These are phyloP conservation scores for Alouatta palliata DNA, from an alignment of 2,113 vertebrate genomes.

Conservation along the genomic window DNA sequence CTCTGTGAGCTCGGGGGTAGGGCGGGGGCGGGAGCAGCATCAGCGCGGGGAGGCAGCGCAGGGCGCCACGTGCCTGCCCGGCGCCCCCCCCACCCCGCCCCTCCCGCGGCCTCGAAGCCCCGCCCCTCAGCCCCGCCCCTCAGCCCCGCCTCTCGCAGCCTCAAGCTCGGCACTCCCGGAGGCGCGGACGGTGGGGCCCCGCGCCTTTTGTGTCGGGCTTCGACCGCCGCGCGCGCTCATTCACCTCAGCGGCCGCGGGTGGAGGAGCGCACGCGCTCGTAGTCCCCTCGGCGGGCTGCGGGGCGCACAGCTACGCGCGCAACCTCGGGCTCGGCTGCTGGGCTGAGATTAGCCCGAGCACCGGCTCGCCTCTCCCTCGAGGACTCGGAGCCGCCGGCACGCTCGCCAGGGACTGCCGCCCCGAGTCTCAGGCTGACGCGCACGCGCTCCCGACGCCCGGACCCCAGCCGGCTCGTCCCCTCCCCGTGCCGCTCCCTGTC, in stretches of 20 bases:
- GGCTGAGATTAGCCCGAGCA: not conserved
- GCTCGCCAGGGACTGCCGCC: not conserved
- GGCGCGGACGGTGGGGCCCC: constrained; percentile 49
- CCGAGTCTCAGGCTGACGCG: not conserved
- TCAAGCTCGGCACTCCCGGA: not conserved
- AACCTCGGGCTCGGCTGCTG: not conserved
- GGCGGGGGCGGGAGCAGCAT: rapidly evolving
- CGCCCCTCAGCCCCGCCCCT: not conserved
- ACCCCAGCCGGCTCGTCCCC: constrained; percentile 18
- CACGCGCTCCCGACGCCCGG: not conserved
- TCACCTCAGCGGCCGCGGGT: not conserved
- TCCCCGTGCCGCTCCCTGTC: not conserved
- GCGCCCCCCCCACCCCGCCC: not conserved
- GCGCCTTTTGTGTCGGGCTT: constrained; percentile 75
- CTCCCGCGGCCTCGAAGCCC: rapidly evolving
- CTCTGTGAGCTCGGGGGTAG: rapidly evolving
- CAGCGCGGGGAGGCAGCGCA: rapidly evolving
- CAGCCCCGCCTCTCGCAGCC: not conserved
- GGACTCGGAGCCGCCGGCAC: not conserved
- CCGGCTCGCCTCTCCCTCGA: not conserved
- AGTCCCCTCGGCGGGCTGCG: not conserved
- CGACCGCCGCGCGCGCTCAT: constrained; percentile 34
- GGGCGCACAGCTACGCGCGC: not conserved
- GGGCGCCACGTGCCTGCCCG: rapidly evolving
- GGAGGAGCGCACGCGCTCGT: not conserved